A percentile compares a stretch with the other conserved stretches of the same genome.
phyloP scores from a whole-genome alignment of 2,113 vertebrate genomes.

The Paedocypris sp. region DNA sequence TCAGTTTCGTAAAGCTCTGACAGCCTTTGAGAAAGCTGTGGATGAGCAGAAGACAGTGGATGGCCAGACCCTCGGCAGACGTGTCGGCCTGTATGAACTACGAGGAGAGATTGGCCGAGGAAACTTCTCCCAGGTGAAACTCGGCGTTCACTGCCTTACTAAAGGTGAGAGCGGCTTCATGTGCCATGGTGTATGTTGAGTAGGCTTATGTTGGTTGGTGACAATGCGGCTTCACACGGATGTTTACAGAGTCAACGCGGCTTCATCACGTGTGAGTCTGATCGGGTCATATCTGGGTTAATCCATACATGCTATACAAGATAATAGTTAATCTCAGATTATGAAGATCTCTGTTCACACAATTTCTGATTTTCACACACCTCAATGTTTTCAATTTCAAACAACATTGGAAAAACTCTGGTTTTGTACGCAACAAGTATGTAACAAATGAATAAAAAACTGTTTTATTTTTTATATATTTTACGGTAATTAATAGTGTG shows the following conservation, averaged over 20 bases:
- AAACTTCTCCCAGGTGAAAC: constrained; percentile 61
- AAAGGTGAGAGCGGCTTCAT: constrained; percentile 48
- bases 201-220: no score
- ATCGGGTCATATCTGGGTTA: constrained; percentile 26
- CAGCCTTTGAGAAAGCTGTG: constrained; percentile 45
- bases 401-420: no score
- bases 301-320: no score
- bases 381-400: not conserved
- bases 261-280: not conserved
- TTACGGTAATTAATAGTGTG: no score
- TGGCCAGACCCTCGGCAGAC: constrained; percentile 47
- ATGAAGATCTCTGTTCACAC: not conserved
- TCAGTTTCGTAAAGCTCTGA: constrained; percentile 25
- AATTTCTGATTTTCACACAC: no score
- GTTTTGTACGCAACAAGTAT: no score
- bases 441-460: no score
- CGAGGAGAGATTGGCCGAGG: constrained; percentile 57
- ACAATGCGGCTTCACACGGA: no score
- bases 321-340: constrained; percentile 30
- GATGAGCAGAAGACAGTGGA: constrained; percentile 47
- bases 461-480: no score
- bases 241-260: not conserved
- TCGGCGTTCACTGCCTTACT: constrained; percentile 60
- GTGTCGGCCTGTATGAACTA: constrained; percentile 59
- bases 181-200: not conserved